Conservation (phyloP, 1,140 invertebrate genomes). For the Araneus ventricosus region DNA sequence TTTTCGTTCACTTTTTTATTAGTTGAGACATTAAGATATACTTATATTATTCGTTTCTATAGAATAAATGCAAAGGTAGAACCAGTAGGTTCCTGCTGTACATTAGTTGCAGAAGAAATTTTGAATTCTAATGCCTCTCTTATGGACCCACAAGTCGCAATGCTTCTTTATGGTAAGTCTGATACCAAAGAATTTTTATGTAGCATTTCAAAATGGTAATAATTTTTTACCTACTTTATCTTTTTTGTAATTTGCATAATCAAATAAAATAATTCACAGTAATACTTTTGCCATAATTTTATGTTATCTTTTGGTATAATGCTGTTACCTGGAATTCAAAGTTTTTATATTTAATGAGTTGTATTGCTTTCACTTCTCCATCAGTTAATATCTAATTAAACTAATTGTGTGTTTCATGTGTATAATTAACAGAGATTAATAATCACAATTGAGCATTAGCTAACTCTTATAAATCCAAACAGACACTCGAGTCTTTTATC, state of each 20-base stretch:
- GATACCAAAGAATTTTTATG: neutral
- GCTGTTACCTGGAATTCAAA: neutral
- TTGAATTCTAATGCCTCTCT: constrained; percentile 78
- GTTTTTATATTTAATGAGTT: neutral
- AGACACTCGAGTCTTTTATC: too few species aligned
- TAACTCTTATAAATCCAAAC: too few species aligned
- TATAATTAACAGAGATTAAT: too few species aligned
- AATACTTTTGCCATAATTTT: neutral
- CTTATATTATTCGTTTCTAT: neutral
- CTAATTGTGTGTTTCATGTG: too few species aligned
- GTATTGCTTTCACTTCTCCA: neutral
- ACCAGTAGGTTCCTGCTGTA: constrained; percentile 87
- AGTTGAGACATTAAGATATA: too few species aligned
- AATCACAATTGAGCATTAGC: too few species aligned
- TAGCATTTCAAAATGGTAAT: too few species aligned
- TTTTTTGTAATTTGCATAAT: neutral
- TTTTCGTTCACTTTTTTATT: neutral
- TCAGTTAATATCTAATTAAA: too few species aligned
- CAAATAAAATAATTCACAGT: neutral
- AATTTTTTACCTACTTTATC: neutral
- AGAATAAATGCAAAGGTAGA: constrained; percentile 66
- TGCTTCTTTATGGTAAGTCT: constrained; percentile 80
- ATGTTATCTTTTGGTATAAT: neutral
- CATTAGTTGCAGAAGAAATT: constrained; percentile 84
- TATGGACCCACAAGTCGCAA: constrained; percentile 78